Percentiles rank a stretch among this genome's conserved stretches.
Evolutionary conservation across 1,140 invertebrate genomes (phyloP).

Genomic region (Drosophila biarmipes): DNA sequence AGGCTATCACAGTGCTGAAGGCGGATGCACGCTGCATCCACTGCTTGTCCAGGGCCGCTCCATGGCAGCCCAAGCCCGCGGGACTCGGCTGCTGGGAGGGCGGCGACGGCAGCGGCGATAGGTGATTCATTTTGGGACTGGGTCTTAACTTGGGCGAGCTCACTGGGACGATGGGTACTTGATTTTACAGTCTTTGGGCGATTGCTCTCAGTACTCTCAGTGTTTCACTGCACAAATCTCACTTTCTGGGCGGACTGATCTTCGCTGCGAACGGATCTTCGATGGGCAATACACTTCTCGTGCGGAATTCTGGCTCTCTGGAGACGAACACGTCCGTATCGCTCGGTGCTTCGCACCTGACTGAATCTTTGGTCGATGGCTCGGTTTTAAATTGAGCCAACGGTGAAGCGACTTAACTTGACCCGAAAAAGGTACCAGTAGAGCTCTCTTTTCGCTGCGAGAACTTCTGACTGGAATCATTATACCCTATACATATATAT

Average conservation of each 20-base stretch:
- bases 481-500: no score
- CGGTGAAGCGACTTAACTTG: constrained; percentile 69
- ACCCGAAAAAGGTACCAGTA: constrained; percentile 56
- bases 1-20: constrained; percentile 79
- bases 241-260: constrained; percentile 25
- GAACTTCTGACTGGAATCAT: no score
- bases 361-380: constrained; percentile 82
- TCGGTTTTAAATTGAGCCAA: constrained; percentile 81
- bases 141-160: constrained; percentile 24
- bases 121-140: constrained; percentile 74
- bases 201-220: constrained; percentile 3
- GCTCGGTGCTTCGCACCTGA: constrained; percentile 85
- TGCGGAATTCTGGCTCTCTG: constrained; percentile 36
- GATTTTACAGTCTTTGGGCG: constrained; percentile 15
- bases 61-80: constrained; percentile 51
- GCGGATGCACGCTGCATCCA: constrained; percentile 83
- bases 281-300: constrained; percentile 3
- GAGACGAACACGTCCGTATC: constrained; percentile 82
- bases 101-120: constrained; percentile 83
- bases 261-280: constrained; percentile 26
- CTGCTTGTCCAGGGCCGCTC: constrained; percentile 71
- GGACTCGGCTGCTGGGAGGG: constrained; percentile 79
- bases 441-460: no score
- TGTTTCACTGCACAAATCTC: constrained; percentile 41
- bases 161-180: no score